Evolutionary conservation across 2,113 vertebrate genomes (phyloP), one percentile per base, ranked within the genome.

Genomic region (Stigmatopora nigra): DNA sequence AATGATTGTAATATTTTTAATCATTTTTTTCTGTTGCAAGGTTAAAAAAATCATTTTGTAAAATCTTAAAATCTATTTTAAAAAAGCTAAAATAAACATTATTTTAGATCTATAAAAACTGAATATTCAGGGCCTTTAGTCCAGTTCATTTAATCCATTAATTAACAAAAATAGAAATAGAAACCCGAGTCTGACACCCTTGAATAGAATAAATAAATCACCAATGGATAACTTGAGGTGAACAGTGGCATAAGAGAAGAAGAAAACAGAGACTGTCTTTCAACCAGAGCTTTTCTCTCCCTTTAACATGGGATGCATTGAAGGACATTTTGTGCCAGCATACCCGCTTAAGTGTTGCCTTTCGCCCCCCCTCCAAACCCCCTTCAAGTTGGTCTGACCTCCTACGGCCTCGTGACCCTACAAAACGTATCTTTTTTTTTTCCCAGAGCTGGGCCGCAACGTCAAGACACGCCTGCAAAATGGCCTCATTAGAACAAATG

Each of bases 401-500:
- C 78, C 73, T 63, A 70, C 71, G 64, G 73, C 62, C 73, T 76
- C 76, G 5, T 71, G 78, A 79, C 76, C 76, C 68, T 75, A 65
- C 77, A 79, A 41, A 75, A 78, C 53, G 25, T 47, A 60, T 53
- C 66, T 68, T 59, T 67, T 70, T n/a, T n/a, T n/a, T 70, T 82
- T 81, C 82, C 78, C 75, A 81, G 70, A 67, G 71, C 61, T 81
- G 67, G 82, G 82, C 76, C 80, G 20, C 16, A 71, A 78, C 77
- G 19, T 68, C 63, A 61, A 75, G 78, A 79, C 82, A 85, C 63
- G 4, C 16, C 78, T 72, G 81, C 74, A 82, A 83, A 88, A 88
- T 84, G 81, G 77, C 71, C 86, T 87, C 85, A 85, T 89, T 88
- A 89, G 84, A 72, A 79, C 74, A 76, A 82, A 85, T 88, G 88